Percentiles rank a stretch among this genome's conserved stretches.
Evolutionary conservation across 1,140 invertebrate genomes (phyloP).

Genomic region (Drusus annulatus): DNA sequence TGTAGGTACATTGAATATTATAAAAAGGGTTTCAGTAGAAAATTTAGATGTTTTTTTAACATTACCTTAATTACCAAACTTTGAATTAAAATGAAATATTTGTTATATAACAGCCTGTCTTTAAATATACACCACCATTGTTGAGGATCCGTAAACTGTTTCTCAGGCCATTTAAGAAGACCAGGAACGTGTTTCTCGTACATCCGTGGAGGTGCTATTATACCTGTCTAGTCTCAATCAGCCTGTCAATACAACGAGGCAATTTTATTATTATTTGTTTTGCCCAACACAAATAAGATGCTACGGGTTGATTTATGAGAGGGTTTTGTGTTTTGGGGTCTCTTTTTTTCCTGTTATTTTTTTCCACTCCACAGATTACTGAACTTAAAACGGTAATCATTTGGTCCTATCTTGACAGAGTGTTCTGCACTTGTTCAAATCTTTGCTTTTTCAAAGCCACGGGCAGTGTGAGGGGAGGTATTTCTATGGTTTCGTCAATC

Average conservation of each 20-base stretch:
- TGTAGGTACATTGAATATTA: too few species aligned
- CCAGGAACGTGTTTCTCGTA: slow-evolving; percentile 1
- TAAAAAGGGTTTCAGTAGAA: too few species aligned
- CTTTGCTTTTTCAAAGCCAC: too few species aligned
- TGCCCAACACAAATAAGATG: slow-evolving; percentile 58
- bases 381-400: slow-evolving; percentile 16
- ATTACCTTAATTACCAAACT: too few species aligned
- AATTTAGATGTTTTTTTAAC: too few species aligned
- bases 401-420: not conserved
- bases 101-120: too few species aligned
- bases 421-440: too few species aligned
- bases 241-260: slow-evolving; percentile 56
- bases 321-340: slow-evolving; percentile 37
- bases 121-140: not conserved
- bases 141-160: not conserved
- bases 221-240: slow-evolving; percentile 53
- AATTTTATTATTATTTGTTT: slow-evolving; percentile 58
- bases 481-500: too few species aligned
- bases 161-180: not conserved
- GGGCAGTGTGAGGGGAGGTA: too few species aligned
- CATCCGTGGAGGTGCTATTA: slow-evolving; percentile 26
- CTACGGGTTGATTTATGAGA: slow-evolving; percentile 57
- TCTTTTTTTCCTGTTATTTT: slow-evolving; percentile 37
- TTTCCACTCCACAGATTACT: slow-evolving; percentile 14
- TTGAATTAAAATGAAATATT: too few species aligned